Base-by-base conservation (phyloP, 2,797 vertebrate species). In the Chelonia mydas region DNA sequence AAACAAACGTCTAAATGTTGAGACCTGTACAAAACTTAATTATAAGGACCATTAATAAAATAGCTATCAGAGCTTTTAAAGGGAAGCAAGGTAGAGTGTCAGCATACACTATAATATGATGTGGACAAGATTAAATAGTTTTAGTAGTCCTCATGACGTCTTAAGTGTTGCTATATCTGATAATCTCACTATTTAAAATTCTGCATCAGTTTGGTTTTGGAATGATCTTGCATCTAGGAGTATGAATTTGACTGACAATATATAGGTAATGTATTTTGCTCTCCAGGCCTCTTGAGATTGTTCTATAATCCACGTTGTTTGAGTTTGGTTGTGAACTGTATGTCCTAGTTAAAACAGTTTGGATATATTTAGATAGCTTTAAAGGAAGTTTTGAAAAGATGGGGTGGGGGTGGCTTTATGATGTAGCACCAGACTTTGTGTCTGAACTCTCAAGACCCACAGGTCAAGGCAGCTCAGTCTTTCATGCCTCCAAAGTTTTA, bases 11-110 rank as follows among this genome's bases (percentile, higher is more conserved):
- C 57, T 55, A 93, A 97, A 94, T 90, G 93, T 0, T 55, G 83
- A 86, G 80, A 51, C 90, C 93, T 57, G 53, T 88, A 85, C 81
- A 91, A 94, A 92, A 51, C 27, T 89, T 1, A 50, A 51, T 77
- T 89, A 54, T 88, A 85, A 92, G 92, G 95, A 92, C 95, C 93
- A 92, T 85, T 81, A 93, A 76, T 94, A 91, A 94, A 95, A 91
- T 88, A 92, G 92, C 33, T 37, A 11, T 19, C 17, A 68, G n/a
- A 68, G 19, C 17, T 23, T 68, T 68, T 37, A 37, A 68, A 68
- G 92, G 88, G 57, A 91, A 90, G 86, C 92, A 87, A 92, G 92
- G 47, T 86, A 84, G 79, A 96, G 84, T 83, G 59, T 57, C 80
- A 87, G 37, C 77, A 65, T 78, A 78, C 3, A 53, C 49, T 37